Percentiles rank a stretch among this genome's conserved stretches.
phyloP scores from a whole-genome alignment of 2,113 vertebrate species.

The Poecilia latipinna region DNA sequence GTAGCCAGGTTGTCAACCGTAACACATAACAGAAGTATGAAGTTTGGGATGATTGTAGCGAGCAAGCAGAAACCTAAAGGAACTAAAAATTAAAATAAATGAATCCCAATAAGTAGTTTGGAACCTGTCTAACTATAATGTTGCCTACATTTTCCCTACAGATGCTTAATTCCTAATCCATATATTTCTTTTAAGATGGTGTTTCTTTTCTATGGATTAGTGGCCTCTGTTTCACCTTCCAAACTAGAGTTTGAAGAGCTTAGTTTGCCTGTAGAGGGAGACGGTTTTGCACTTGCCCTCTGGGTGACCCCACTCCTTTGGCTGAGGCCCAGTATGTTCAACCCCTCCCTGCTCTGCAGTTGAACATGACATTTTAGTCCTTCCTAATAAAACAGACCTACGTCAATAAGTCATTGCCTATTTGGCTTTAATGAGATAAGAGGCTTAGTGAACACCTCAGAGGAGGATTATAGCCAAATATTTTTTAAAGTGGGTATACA shows the following conservation, averaged over 20 bases:
- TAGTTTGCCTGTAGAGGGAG: constrained; percentile 33
- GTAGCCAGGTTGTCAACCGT: not conserved
- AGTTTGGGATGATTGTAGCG: not conserved
- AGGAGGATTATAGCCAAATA: constrained; percentile 7
- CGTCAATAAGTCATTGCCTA: constrained; percentile 36
- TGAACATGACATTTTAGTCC: constrained; percentile 46
- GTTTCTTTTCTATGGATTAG: constrained; percentile 51
- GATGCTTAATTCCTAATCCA: constrained; percentile 48
- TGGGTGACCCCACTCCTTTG: constrained; percentile 52
- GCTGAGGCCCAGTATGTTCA: constrained; percentile 28
- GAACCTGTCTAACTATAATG: not conserved
- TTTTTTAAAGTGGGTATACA: not conserved
- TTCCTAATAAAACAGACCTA: constrained; percentile 8
- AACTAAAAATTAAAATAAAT: not conserved
- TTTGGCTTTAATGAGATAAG: constrained; percentile 55
- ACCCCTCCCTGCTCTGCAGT: constrained; percentile 2
- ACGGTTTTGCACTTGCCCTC: constrained; percentile 47
- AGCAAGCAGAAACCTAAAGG: not conserved
- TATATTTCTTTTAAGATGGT: constrained; percentile 44
- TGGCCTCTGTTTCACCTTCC: constrained; percentile 44
- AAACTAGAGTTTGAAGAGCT: constrained; percentile 46
- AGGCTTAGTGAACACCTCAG: constrained; percentile 25
- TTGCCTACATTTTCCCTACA: constrained; percentile 52
- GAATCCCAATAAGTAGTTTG: no score
- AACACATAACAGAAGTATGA: constrained; percentile 8